Conservation (phyloP, 2,888 invertebrate species). For the Agrypnus murinus region DNA sequence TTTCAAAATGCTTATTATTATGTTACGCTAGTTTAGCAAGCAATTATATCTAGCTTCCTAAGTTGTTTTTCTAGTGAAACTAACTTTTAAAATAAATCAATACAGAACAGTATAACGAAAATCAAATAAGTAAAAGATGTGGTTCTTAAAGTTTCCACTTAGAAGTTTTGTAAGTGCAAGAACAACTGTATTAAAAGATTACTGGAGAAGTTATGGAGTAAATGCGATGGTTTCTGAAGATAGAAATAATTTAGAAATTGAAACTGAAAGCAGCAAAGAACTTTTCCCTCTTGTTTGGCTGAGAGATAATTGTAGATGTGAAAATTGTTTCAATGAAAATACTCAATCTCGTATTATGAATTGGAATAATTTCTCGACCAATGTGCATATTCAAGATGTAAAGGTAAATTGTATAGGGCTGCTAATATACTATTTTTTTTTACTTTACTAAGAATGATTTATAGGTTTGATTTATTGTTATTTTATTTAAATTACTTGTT, state of each 20-base stretch:
- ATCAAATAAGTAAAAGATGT: too few species aligned
- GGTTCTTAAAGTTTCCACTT: too few species aligned
- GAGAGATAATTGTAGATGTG: slow-evolving; percentile 83
- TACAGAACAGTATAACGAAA: too few species aligned
- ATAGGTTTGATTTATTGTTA: not conserved
- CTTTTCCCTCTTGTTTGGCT: slow-evolving; percentile 80
- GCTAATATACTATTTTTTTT: not conserved
- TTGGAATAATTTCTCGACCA: slow-evolving; percentile 76
- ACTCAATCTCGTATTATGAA: slow-evolving; percentile 78
- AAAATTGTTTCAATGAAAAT: slow-evolving; percentile 76
- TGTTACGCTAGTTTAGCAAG: too few species aligned
- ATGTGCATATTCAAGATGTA: slow-evolving; percentile 60
- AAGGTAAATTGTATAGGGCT: slow-evolving; percentile 8
- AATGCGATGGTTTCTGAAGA: slow-evolving; percentile 4
- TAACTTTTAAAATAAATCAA: too few species aligned
- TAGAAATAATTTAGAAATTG: slow-evolving; percentile 18
- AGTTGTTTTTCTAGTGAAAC: too few species aligned
- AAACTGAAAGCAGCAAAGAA: slow-evolving; percentile 3
- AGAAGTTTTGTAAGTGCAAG: not conserved
- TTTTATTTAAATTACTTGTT: too few species aligned
- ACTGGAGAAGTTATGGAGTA: not conserved
- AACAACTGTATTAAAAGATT: not conserved
- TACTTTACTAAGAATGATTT: not conserved
- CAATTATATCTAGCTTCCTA: too few species aligned
- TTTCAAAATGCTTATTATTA: too few species aligned